phyloP scores from a whole-genome alignment of 2,888 invertebrate species.

The Melieria crassipennis region DNA sequence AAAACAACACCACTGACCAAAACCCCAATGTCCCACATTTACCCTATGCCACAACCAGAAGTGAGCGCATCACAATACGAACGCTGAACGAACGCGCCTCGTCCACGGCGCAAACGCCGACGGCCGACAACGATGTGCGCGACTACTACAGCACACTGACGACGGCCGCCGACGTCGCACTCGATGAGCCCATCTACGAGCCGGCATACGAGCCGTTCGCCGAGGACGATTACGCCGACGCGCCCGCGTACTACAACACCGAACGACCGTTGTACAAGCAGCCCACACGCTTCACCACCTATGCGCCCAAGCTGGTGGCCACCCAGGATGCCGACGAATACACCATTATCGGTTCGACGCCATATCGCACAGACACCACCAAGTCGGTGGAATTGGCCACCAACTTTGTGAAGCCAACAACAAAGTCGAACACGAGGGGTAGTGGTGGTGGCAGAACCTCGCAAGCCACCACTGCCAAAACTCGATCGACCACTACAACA shows the following conservation, averaged over 20 bases:
- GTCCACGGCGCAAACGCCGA: not conserved
- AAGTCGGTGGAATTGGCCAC: constrained; percentile 19
- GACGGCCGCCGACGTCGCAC: constrained; percentile 33
- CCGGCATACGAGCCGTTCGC: constrained; percentile 51
- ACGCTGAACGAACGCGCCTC: constrained; percentile 38
- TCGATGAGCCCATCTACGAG: constrained; percentile 42
- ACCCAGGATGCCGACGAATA: constrained; percentile 50
- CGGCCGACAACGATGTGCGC: constrained; percentile 46
- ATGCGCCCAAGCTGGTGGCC: constrained; percentile 41
- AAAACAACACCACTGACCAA: constrained; percentile 25
- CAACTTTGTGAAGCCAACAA: constrained; percentile 44
- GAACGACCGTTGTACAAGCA: constrained; percentile 23
- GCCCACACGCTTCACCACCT: constrained; percentile 38
- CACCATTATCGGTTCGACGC: constrained; percentile 48
- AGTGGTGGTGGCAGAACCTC: constrained; percentile 46
- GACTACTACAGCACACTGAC: constrained; percentile 52
- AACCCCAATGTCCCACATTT: constrained; percentile 19
- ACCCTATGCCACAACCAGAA: constrained; percentile 43
- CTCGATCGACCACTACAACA: constrained; percentile 65
- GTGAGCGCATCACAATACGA: constrained; percentile 53
- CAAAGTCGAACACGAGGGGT: constrained; percentile 60
- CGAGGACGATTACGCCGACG: constrained; percentile 43
- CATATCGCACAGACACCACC: constrained; percentile 37
- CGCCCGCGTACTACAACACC: constrained; percentile 47
- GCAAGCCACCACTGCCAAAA: constrained; percentile 65